Evolutionary conservation across 2,888 invertebrate species (phyloP).

Genomic region (Troilus luridus): DNA sequence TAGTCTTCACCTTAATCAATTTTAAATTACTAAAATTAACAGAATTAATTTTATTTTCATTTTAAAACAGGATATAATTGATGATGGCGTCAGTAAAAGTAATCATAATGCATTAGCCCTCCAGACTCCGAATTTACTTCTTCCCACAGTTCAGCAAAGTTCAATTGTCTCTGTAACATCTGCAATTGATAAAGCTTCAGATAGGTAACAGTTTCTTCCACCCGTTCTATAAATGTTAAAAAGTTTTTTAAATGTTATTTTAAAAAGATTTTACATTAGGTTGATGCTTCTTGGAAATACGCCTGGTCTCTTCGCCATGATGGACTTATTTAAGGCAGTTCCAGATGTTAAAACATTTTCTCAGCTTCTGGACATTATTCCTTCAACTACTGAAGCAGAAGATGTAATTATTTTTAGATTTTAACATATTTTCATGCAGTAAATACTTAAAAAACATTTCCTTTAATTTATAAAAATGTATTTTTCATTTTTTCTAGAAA

Average conservation of each 20-base stretch:
- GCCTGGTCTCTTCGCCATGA: slow-evolving; percentile 81
- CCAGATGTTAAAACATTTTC: slow-evolving; percentile 88
- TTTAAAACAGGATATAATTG: slow-evolving; percentile 6
- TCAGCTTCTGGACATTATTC: slow-evolving; percentile 80
- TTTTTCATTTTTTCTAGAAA: slow-evolving; percentile 67
- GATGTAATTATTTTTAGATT: slow-evolving; percentile 68
- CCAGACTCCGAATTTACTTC: not conserved
- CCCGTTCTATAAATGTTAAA: not conserved
- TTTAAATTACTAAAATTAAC: not conserved
- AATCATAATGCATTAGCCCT: not conserved
- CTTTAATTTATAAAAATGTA: not conserved
- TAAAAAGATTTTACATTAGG: slow-evolving; percentile 66
- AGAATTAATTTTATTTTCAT: not conserved
- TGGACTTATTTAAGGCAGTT: slow-evolving; percentile 77
- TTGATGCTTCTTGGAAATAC: slow-evolving; percentile 86
- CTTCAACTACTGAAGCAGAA: slow-evolving; percentile 78
- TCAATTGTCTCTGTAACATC: slow-evolving; percentile 44
- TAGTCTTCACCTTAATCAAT: not conserved
- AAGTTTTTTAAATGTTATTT: not conserved
- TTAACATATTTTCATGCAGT: not conserved
- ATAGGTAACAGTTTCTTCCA: slow-evolving; percentile 14
- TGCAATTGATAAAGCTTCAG: slow-evolving; percentile 34
- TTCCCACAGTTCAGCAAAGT: not conserved
- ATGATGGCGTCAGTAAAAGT: not conserved
- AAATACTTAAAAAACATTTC: not conserved